These are phyloP conservation scores for Panulirus ornatus DNA, from an alignment of 1,140 invertebrate genomes.

Conservation along the genomic window DNA sequence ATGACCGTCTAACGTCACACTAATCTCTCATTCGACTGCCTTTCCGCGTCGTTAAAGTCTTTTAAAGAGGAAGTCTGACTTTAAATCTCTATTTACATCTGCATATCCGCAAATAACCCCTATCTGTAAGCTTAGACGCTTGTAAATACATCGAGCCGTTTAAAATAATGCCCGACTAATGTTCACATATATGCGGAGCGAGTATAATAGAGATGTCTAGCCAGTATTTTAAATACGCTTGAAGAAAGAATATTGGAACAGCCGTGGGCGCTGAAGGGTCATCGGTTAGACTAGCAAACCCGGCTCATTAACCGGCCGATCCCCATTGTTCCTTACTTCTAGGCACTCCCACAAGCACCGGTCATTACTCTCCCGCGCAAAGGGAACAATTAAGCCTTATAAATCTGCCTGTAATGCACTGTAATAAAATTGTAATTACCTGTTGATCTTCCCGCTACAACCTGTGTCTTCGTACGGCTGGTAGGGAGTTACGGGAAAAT, in stretches of 20 bases:
- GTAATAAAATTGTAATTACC: neutral
- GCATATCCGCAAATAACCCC: neutral
- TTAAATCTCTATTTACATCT: neutral
- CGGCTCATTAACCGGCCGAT: neutral
- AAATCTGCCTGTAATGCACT: slow-evolving; percentile 3
- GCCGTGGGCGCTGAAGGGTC: neutral
- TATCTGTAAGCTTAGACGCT: neutral
- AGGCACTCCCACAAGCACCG: neutral
- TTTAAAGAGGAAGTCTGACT: neutral
- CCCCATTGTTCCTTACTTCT: neutral
- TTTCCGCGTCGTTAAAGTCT: neutral
- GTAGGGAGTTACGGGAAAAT: neutral
- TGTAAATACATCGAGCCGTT: neutral
- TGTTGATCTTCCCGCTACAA: neutral
- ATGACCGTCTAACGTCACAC: neutral
- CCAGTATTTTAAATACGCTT: neutral
- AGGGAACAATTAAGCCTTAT: slow-evolving; percentile 4
- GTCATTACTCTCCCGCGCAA: neutral
- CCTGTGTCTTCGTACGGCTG: neutral
- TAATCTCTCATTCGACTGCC: neutral
- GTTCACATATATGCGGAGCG: neutral
- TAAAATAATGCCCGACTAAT: neutral
- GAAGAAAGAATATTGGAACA: neutral
- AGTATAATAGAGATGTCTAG: neutral
- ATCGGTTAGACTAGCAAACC: neutral